Percentiles rank a stretch among this genome's conserved stretches.
Conservation (phyloP, 2,797 vertebrate species). For the Characodon lateralis region DNA sequence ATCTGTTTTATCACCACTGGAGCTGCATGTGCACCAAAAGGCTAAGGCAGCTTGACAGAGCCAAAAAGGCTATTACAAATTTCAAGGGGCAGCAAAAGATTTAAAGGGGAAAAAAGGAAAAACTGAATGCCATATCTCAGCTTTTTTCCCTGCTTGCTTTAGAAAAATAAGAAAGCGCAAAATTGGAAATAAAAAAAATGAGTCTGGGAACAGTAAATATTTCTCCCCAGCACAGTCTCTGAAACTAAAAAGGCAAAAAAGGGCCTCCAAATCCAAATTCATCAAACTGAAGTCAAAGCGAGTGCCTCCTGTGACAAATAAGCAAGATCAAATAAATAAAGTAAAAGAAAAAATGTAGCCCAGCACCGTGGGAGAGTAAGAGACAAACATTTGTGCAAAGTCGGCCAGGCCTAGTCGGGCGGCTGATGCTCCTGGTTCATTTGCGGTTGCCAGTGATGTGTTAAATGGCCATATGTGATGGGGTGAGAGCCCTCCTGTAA, state of each 20-base stretch:
- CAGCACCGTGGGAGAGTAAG: slow-evolving; percentile 66
- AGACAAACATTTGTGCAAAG: slow-evolving; percentile 72
- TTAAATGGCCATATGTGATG: slow-evolving; percentile 80
- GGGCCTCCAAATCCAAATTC: neutral
- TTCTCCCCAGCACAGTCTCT: slow-evolving; percentile 25
- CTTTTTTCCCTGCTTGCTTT: slow-evolving; percentile 3
- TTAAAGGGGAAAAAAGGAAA: slow-evolving; percentile 21
- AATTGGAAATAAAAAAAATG: slow-evolving; percentile 18
- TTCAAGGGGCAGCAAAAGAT: slow-evolving; percentile 40
- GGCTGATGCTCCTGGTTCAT: slow-evolving; percentile 71
- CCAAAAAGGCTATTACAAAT: slow-evolving; percentile 60
- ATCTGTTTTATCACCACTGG: slow-evolving; percentile 72
- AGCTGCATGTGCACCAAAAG: slow-evolving; percentile 54
- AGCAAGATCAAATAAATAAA: slow-evolving; percentile 36
- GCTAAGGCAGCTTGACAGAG: slow-evolving; percentile 63
- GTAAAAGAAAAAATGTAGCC: slow-evolving; percentile 31
- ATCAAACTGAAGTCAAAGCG: slow-evolving; percentile 12
- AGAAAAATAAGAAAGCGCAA: slow-evolving; percentile 18
- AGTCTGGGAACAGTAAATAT: slow-evolving; percentile 1
- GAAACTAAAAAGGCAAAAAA: neutral
- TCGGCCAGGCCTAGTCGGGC: slow-evolving; percentile 56
- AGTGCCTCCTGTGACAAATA: slow-evolving; percentile 26
- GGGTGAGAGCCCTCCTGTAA: slow-evolving; percentile 69
- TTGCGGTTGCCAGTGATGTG: slow-evolving; percentile 78
- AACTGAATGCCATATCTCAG: slow-evolving; percentile 20